Percentiles rank a stretch among this genome's conserved stretches.
These are phyloP conservation scores for Unio delphinus DNA, from an alignment of 2,888 invertebrate species.

Conservation along the genomic window DNA sequence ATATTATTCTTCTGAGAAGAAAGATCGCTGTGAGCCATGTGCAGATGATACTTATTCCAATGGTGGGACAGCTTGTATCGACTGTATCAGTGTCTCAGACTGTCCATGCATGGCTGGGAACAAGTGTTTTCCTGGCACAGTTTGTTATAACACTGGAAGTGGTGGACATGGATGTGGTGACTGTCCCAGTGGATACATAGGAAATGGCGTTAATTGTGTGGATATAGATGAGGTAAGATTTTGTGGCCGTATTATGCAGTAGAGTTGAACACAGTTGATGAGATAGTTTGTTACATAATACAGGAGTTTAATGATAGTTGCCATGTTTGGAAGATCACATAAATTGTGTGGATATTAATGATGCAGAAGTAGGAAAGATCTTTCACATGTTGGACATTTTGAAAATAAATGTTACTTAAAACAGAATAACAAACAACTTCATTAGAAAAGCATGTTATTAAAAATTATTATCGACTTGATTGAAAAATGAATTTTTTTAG, in stretches of 20 bases:
- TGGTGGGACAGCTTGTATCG: slow-evolving; percentile 36
- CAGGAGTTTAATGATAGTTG: too few species aligned
- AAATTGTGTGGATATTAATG: too few species aligned
- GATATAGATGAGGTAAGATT: slow-evolving; percentile 60
- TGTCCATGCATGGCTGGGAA: slow-evolving; percentile 49
- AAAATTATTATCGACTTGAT: too few species aligned
- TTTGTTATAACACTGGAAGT: slow-evolving; percentile 45
- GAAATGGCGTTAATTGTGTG: slow-evolving; percentile 55
- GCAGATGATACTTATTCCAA: slow-evolving; percentile 40
- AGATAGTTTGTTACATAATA: too few species aligned
- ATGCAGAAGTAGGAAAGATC: too few species aligned
- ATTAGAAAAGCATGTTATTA: too few species aligned
- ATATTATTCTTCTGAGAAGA: slow-evolving; percentile 45
- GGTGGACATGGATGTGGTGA: slow-evolving; percentile 40
- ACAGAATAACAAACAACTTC: too few species aligned
- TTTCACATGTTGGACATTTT: too few species aligned
- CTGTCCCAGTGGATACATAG: slow-evolving; percentile 52
- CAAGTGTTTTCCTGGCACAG: slow-evolving; percentile 33
- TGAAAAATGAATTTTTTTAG: too few species aligned
- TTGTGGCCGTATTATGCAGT: background rate
- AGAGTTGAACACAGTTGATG: too few species aligned
- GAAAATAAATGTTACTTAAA: too few species aligned
- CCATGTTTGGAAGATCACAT: too few species aligned
- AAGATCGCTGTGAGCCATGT: slow-evolving; percentile 53
- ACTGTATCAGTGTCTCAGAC: slow-evolving; percentile 34